Percentiles rank a stretch among this genome's conserved stretches.
phyloP scores from a whole-genome alignment of 2,797 vertebrate species.

The Periophthalmus magnuspinnatus region DNA sequence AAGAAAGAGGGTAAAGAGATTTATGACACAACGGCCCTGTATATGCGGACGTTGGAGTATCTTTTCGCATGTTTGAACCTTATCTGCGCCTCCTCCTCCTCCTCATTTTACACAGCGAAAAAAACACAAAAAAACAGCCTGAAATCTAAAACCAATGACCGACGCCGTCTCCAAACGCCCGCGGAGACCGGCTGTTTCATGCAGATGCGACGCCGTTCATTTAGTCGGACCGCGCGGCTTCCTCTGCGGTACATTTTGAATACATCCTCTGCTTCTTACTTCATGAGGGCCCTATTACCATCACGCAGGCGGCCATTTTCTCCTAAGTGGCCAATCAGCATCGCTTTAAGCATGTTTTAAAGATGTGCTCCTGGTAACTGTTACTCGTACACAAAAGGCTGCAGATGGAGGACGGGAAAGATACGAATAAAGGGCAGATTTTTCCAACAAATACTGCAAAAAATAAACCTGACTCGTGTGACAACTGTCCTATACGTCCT shows the following conservation, averaged over 20 bases:
- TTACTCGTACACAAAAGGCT: background rate
- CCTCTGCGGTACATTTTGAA: background rate
- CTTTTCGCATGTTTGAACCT: too few species aligned
- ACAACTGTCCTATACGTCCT: too few species aligned
- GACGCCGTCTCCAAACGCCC: too few species aligned
- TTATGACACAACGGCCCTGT: too few species aligned
- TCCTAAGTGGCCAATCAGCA: constrained; percentile 1
- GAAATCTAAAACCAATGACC: background rate
- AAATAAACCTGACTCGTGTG: too few species aligned
- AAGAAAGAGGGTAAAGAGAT: too few species aligned
- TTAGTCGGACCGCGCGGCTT: background rate
- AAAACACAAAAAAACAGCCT: background rate
- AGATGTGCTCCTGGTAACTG: background rate
- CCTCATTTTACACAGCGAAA: background rate
- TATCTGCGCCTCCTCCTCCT: too few species aligned
- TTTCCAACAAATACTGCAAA: background rate
- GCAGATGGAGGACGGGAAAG: background rate
- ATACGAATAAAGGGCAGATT: background rate
- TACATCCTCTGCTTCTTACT: background rate
- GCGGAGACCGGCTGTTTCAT: background rate
- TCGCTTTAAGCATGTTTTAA: background rate
- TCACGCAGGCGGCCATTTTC: background rate
- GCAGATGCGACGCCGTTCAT: background rate
- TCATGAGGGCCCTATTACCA: background rate
- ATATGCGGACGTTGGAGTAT: too few species aligned